phyloP scores from a whole-genome alignment of 1,140 invertebrate genomes.

The Drosophila subobscura region DNA sequence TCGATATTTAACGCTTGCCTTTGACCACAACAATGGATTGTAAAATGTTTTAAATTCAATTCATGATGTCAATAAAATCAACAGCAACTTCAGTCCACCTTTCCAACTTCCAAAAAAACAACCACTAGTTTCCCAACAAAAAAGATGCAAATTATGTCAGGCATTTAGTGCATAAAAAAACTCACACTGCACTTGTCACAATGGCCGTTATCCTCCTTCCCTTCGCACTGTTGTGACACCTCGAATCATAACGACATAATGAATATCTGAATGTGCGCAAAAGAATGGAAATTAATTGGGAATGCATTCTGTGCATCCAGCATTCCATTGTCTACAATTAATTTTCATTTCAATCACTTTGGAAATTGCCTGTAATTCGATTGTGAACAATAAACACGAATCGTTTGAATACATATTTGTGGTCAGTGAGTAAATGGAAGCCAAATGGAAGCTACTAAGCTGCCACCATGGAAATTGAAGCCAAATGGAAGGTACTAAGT shows the following conservation, averaged over 20 bases:
- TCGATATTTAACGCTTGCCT: too few relatives aligned
- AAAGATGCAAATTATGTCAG: conserved; percentile 37
- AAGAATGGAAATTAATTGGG: conserved; percentile 78
- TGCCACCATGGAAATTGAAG: background rate
- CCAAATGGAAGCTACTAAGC: background rate
- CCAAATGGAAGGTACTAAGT: background rate
- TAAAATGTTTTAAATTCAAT: conserved; percentile 37
- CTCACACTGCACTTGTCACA: conserved; percentile 55
- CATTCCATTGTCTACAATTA: conserved; percentile 76
- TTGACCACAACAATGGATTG: background rate
- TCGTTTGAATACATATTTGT: conserved; percentile 16
- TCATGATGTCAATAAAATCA: conserved; percentile 40
- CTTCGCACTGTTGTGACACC: conserved; percentile 60
- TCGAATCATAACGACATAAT: conserved; percentile 75
- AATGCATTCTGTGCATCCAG: conserved; percentile 63
- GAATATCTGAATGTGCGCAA: conserved; percentile 44
- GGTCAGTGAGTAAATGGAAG: conserved; percentile 3
- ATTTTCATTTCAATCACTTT: conserved; percentile 69
- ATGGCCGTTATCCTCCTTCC: conserved; percentile 22
- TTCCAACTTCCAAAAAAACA: conserved; percentile 9
- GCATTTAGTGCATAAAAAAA: conserved; percentile 66
- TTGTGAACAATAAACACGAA: conserved; percentile 14
- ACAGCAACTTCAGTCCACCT: conserved; percentile 21
- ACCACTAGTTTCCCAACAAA: background rate
- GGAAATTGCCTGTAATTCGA: conserved; percentile 56